Conservation (phyloP, 2,113 vertebrate species). For the Prolemur simus region DNA sequence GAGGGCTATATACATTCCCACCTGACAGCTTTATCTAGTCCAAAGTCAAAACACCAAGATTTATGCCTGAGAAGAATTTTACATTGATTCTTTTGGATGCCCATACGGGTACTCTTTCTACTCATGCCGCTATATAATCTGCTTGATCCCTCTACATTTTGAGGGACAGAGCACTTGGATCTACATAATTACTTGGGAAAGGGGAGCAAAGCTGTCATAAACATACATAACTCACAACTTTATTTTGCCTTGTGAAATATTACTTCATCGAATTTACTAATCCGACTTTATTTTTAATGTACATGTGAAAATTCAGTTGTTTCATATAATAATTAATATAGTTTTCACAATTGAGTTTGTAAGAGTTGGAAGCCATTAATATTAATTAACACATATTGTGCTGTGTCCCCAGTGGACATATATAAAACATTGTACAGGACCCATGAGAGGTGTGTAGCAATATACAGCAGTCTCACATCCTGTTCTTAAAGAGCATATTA, state of each 20-base stretch:
- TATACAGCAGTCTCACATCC: neutral
- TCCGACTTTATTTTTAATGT: slow-evolving; percentile 22
- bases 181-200: neutral
- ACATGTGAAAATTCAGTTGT: neutral
- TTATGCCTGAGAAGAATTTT: slow-evolving; percentile 52
- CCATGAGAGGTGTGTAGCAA: neutral
- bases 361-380: slow-evolving; percentile 2
- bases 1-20: slow-evolving; percentile 51
- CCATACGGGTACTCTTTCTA: neutral
- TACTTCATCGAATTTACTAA: slow-evolving; percentile 7
- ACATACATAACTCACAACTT: slow-evolving; percentile 40
- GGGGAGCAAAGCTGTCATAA: neutral
- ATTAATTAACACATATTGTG: neutral
- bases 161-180: slow-evolving; percentile 40
- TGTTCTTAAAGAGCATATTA: neutral
- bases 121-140: neutral
- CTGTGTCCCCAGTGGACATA: neutral
- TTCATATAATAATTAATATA: neutral
- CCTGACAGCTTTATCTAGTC: slow-evolving; percentile 66
- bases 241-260: slow-evolving; percentile 39
- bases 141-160: slow-evolving; percentile 5
- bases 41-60: slow-evolving; percentile 67
- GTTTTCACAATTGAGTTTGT: slow-evolving; percentile 15
- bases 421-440: neutral
- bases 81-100: slow-evolving; percentile 49